phyloP scores from a whole-genome alignment of 1,140 invertebrate genomes.

The Pachyrhynchus sulphureomaculatus region DNA sequence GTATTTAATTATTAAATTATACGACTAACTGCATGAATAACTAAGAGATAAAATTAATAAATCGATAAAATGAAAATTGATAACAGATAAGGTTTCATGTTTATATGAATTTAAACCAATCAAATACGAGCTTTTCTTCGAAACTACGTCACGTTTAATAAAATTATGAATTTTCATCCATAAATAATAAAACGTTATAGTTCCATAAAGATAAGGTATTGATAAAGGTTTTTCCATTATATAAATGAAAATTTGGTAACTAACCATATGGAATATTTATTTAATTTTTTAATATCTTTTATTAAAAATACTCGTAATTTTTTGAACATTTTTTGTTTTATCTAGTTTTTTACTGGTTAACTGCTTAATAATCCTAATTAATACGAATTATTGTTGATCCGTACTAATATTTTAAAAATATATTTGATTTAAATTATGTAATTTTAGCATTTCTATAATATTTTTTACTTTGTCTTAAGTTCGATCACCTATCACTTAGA shows the following conservation, averaged over 20 bases:
- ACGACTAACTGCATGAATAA: conserved; percentile 4
- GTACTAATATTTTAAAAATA: no score
- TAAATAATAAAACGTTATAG: conserved; percentile 5
- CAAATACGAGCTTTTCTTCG: conserved; percentile 1
- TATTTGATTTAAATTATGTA: no score
- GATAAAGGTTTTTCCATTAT: neutral
- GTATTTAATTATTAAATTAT: conserved; percentile 24
- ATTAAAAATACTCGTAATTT: no score
- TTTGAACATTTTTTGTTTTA: no score
- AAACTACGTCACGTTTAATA: conserved; percentile 5
- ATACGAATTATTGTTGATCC: no score
- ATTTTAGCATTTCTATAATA: no score
- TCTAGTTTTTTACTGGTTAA: no score
- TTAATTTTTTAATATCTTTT: no score
- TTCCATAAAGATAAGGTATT: conserved; percentile 12
- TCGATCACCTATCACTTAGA: no score
- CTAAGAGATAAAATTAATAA: conserved; percentile 18
- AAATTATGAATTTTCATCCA: conserved; percentile 6
- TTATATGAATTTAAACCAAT: conserved; percentile 30
- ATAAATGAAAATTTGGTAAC: neutral
- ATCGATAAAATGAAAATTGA: conserved; percentile 27
- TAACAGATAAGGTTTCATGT: conserved; percentile 23
- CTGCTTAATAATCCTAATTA: no score
- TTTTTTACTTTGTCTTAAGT: no score
- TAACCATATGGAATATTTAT: neutral